Evolutionary conservation across 2,113 vertebrate genomes (phyloP).

Genomic region (Amazona guildingii): DNA sequence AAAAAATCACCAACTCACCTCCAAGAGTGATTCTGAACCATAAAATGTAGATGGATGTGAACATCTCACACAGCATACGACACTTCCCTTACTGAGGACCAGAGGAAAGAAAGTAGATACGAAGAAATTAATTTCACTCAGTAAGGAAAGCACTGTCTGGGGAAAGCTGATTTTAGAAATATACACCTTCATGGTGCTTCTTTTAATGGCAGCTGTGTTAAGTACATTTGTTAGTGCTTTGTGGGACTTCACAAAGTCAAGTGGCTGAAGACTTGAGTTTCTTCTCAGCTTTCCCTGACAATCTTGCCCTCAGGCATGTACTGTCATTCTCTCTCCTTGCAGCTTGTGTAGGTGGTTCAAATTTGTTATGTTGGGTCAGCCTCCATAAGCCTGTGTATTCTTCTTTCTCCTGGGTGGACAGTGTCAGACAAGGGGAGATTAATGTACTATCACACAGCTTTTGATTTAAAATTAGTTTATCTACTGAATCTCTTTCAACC

Average conservation of each 20-base stretch:
- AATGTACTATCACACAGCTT: slow-evolving; percentile 42
- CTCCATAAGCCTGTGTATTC: background rate
- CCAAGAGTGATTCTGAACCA: background rate
- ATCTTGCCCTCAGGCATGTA: background rate
- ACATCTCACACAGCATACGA: rapidly evolving
- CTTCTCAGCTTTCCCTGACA: background rate
- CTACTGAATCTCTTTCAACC: slow-evolving; percentile 1
- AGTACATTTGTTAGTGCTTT: background rate
- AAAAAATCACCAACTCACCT: background rate
- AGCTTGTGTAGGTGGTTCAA: background rate
- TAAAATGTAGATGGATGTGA: background rate
- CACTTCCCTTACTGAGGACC: background rate
- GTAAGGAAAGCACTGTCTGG: background rate
- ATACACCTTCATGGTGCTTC: background rate
- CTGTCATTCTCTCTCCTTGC: background rate
- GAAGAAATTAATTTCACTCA: background rate
- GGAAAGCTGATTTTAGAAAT: background rate
- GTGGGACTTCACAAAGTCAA: background rate
- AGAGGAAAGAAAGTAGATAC: background rate
- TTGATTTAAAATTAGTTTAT: slow-evolving; percentile 44
- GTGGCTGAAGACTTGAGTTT: background rate
- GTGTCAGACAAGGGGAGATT: slow-evolving; percentile 7
- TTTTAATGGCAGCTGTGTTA: background rate
- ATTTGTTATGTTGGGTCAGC: background rate
- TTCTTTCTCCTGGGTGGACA: background rate